Evolutionary conservation across 2,888 invertebrate species (phyloP).

Genomic region (Temnothorax unifasciatus): DNA sequence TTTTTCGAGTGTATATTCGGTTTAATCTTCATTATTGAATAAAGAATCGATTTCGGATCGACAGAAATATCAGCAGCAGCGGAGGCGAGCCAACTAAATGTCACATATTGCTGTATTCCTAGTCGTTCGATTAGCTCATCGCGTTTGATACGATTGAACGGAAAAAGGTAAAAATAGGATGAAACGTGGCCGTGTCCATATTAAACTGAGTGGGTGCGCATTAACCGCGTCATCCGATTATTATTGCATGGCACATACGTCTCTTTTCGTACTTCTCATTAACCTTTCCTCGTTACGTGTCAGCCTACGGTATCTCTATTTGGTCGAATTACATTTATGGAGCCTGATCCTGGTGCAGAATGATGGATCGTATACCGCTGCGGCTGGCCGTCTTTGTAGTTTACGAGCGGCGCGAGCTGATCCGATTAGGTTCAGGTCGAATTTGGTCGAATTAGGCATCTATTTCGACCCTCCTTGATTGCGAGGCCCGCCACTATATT

Average conservation of each 20-base stretch:
- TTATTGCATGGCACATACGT: slow-evolving; percentile 11
- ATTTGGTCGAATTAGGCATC: slow-evolving; percentile 72
- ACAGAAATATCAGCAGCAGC: slow-evolving; percentile 4
- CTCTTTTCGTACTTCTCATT: slow-evolving; percentile 39
- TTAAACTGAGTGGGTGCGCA: slow-evolving; percentile 22
- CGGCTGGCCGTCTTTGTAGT: slow-evolving; percentile 66
- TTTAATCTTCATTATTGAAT: slow-evolving; percentile 29
- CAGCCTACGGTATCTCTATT: slow-evolving; percentile 68
- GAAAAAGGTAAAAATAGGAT: slow-evolving; percentile 5
- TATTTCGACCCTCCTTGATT: slow-evolving; percentile 56
- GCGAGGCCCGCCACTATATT: slow-evolving; percentile 48
- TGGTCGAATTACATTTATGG: slow-evolving; percentile 76
- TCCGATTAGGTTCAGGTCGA: slow-evolving; percentile 70
- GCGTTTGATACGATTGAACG: not conserved
- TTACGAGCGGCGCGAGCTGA: slow-evolving; percentile 75
- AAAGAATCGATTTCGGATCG: slow-evolving; percentile 37
- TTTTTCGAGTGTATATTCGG: not conserved
- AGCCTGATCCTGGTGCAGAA: slow-evolving; percentile 55
- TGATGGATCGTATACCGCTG: slow-evolving; percentile 58
- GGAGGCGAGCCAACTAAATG: slow-evolving; percentile 25
- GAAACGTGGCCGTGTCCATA: not conserved
- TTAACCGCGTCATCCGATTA: slow-evolving; percentile 31
- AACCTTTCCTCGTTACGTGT: slow-evolving; percentile 36
- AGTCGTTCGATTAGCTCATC: slow-evolving; percentile 19
- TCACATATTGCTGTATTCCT: slow-evolving; percentile 34